Percentiles rank a stretch among this genome's conserved stretches.
Conservation (phyloP, 2,888 invertebrate species). For the Sarcophaga caerulescens region DNA sequence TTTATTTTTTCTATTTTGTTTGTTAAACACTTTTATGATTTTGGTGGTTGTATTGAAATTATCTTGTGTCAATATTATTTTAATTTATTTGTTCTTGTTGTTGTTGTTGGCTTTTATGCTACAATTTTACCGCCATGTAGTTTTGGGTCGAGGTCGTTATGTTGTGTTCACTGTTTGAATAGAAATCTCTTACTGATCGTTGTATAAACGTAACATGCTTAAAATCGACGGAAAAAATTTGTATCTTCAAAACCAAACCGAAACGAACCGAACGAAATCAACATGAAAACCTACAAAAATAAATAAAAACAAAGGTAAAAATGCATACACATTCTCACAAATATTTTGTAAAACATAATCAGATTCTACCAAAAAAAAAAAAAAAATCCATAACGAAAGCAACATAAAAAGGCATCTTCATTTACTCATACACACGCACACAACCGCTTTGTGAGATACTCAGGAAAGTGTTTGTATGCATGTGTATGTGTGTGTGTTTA, state of each 20-base stretch:
- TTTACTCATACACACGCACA: constrained; percentile 14
- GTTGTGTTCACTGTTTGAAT: constrained; percentile 61
- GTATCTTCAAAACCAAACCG: constrained; percentile 35
- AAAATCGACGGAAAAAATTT: constrained; percentile 56
- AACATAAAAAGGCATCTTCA: constrained; percentile 56
- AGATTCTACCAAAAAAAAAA: constrained; percentile 47
- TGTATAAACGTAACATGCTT: constrained; percentile 56
- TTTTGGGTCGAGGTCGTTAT: constrained; percentile 16
- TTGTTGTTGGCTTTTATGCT: not conserved
- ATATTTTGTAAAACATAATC: constrained; percentile 1
- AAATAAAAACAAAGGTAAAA: constrained; percentile 45
- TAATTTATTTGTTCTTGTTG: constrained; percentile 15
- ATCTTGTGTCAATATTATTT: constrained; percentile 48
- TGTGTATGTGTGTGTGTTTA: too few species aligned
- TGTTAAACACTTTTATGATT: not conserved
- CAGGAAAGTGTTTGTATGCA: too few species aligned
- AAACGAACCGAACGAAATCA: not conserved
- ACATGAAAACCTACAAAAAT: constrained; percentile 53
- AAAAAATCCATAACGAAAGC: not conserved
- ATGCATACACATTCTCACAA: constrained; percentile 18
- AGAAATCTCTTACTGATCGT: constrained; percentile 67
- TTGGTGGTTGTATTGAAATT: constrained; percentile 18
- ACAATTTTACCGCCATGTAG: not conserved
- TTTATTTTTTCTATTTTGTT: constrained; percentile 6
- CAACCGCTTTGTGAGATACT: not conserved